These are phyloP conservation scores for Syngnathus typhle DNA, from an alignment of 2,113 vertebrate genomes.

Conservation along the genomic window DNA sequence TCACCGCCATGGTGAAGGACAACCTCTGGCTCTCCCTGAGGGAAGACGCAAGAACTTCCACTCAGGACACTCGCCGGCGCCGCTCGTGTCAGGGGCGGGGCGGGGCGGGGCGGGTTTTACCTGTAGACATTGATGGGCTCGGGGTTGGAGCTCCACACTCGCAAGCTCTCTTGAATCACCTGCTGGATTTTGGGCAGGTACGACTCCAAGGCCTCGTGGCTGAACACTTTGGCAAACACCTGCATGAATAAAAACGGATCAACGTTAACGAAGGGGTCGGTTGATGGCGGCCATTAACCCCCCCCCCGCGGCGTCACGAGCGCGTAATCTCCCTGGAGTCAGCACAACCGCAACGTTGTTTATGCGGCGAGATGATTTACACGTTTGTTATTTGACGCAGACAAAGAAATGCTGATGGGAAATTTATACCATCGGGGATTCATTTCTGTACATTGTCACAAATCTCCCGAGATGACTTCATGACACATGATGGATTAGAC, in stretches of 20 bases:
- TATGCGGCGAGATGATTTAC: background rate
- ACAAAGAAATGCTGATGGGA: background rate
- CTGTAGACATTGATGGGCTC: constrained; percentile 92
- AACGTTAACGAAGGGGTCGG: background rate
- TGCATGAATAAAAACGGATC: constrained; percentile 30
- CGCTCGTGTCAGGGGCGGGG: no score
- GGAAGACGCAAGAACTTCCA: background rate
- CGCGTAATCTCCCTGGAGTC: background rate
- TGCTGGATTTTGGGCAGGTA: constrained; percentile 96
- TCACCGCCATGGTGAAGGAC: constrained; percentile 93
- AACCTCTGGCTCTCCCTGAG: constrained; percentile 84
- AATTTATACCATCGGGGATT: background rate
- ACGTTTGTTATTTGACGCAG: background rate
- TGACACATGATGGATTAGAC: background rate
- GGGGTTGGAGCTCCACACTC: constrained; percentile 88
- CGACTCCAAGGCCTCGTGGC: constrained; percentile 89
- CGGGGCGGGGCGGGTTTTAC: constrained; percentile 13
- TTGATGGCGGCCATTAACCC: background rate
- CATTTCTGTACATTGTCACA: background rate
- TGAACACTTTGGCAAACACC: constrained; percentile 98
- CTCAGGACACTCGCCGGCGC: background rate
- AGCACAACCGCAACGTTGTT: background rate
- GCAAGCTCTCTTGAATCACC: constrained; percentile 91
- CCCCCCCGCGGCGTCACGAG: no score
- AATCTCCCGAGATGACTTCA: background rate